Percentiles rank a stretch among this genome's conserved stretches.
phyloP scores from a whole-genome alignment of 2,113 vertebrate species.

The Ammodytes dubius region DNA sequence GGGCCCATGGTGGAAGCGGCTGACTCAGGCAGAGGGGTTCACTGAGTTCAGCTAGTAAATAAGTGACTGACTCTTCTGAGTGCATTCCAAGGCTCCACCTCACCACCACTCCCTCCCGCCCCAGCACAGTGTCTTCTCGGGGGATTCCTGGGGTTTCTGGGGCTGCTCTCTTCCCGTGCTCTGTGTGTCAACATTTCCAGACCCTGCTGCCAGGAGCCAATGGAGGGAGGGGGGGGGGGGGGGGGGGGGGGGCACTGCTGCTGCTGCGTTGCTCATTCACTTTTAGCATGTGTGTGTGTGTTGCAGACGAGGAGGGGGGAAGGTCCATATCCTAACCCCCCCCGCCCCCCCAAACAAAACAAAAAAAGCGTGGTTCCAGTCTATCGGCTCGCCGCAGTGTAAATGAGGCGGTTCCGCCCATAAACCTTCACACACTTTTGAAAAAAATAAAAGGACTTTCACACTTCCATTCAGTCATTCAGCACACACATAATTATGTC shows the following conservation, averaged over 20 bases:
- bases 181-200: constrained; percentile 80
- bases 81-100: constrained; percentile 86
- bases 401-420: constrained; percentile 49
- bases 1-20: constrained; percentile 72
- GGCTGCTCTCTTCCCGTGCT: constrained; percentile 63
- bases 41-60: constrained; percentile 87
- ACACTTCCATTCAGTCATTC: constrained; percentile 33
- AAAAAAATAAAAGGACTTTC: constrained; percentile 52
- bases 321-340: constrained; percentile 20
- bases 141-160: constrained; percentile 82
- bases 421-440: constrained; percentile 43
- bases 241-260: neutral
- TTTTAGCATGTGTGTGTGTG: constrained; percentile 41
- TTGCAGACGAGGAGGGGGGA: constrained; percentile 46
- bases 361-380: constrained; percentile 79
- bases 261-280: constrained; percentile 64
- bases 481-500: constrained; percentile 24
- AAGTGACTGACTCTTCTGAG: constrained; percentile 82
- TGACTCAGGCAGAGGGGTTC: constrained; percentile 85
- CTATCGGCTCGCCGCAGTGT: constrained; percentile 32
- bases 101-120: constrained; percentile 46
- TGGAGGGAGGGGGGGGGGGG: neutral
- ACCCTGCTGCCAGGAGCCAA: constrained; percentile 48
- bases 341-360: constrained; percentile 69
- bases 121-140: constrained; percentile 73